Evolutionary conservation across 2,888 invertebrate genomes (phyloP).

Genomic region (Aspidiotus destructor): DNA sequence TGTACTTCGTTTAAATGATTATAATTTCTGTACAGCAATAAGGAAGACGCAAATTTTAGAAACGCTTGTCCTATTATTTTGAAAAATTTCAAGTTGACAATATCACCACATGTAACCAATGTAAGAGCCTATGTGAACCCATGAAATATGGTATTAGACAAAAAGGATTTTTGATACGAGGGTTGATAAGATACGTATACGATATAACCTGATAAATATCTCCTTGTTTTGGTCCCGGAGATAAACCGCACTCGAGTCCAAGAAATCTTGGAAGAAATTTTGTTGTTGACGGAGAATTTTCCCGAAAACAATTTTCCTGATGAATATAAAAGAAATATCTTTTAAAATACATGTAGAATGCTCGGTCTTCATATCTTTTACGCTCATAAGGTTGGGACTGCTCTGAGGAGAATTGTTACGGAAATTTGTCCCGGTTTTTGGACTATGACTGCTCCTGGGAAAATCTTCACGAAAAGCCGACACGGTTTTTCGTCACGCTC

Average conservation of each 20-base stretch:
- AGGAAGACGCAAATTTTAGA: slow-evolving; percentile 65
- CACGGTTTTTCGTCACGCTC: too few species aligned
- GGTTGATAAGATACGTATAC: background rate
- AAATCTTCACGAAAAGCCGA: too few species aligned
- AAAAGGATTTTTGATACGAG: background rate
- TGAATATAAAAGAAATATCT: too few species aligned
- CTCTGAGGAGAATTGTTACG: too few species aligned
- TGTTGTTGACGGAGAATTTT: too few species aligned
- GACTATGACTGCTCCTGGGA: too few species aligned
- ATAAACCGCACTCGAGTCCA: background rate
- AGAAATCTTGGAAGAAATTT: slow-evolving; percentile 4
- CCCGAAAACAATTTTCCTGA: too few species aligned
- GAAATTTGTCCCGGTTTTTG: too few species aligned
- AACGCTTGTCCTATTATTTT: slow-evolving; percentile 86
- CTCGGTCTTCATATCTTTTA: too few species aligned
- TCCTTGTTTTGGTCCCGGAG: slow-evolving; percentile 39
- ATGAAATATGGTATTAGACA: background rate
- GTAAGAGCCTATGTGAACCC: slow-evolving; percentile 53
- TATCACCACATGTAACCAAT: slow-evolving; percentile 60
- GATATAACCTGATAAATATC: slow-evolving; percentile 40
- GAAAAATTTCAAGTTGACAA: slow-evolving; percentile 66
- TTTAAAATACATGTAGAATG: too few species aligned
- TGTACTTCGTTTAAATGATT: slow-evolving; percentile 64
- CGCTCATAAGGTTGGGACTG: too few species aligned
- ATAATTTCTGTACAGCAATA: slow-evolving; percentile 62